Conservation (phyloP, 1,140 invertebrate genomes). For the Euwallacea similis region DNA sequence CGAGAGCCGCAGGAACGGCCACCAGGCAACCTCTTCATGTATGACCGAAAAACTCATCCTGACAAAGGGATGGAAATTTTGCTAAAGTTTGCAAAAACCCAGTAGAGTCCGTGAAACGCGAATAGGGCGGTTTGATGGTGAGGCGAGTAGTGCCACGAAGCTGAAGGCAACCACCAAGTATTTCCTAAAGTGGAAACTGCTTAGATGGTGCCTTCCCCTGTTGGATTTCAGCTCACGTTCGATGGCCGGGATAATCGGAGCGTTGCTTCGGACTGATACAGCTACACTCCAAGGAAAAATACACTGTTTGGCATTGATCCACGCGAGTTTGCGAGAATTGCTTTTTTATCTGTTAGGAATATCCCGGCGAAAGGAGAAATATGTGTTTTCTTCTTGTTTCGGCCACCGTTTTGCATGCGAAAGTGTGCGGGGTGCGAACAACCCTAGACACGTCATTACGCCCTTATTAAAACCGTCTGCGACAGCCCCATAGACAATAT, state of each 20-base stretch:
- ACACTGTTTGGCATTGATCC: conserved; percentile 39
- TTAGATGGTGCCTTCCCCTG: conserved; percentile 25
- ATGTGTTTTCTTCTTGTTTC: conserved; percentile 1
- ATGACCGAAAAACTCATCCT: no score
- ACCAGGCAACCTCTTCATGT: no score
- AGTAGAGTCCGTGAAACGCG: no score
- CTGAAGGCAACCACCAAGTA: no score
- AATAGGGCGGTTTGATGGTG: no score
- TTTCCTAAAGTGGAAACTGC: background rate
- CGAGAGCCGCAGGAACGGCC: conserved; percentile 17
- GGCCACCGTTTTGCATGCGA: conserved; percentile 1
- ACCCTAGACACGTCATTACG: conserved; percentile 12
- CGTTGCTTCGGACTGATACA: conserved; percentile 36
- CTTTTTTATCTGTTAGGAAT: conserved; percentile 36
- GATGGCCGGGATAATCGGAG: conserved; percentile 50
- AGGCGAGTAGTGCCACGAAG: no score
- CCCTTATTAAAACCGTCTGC: conserved; percentile 25
- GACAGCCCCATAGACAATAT: conserved; percentile 33
- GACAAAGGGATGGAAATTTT: no score
- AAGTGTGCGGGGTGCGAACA: background rate
- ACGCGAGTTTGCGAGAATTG: conserved; percentile 33
- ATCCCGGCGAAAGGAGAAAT: conserved; percentile 2
- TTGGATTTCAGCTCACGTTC: conserved; percentile 51
- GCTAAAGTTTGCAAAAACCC: no score
- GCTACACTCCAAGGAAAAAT: conserved; percentile 38